Conservation (phyloP, 2,888 invertebrate genomes). For the Andrena bicolor region DNA sequence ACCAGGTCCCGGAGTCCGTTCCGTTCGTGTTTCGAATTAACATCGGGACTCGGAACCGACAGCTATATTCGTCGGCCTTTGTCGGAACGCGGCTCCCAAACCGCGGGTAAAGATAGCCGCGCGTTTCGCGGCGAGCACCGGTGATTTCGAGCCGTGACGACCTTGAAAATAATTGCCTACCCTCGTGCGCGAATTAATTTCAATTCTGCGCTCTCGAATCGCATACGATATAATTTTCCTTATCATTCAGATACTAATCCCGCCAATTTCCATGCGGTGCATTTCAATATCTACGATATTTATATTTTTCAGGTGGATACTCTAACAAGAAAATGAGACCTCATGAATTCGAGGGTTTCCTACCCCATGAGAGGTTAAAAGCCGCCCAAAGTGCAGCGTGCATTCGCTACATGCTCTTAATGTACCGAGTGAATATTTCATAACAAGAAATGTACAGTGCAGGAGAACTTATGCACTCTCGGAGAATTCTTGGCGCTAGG, state of each 20-base stretch:
- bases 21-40: constrained; percentile 71
- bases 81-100: constrained; percentile 61
- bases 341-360: not conserved
- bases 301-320: not conserved
- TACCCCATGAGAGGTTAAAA: not conserved
- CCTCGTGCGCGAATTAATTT: constrained; percentile 34
- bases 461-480: constrained; percentile 1
- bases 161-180: constrained; percentile 64
- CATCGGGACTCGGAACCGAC: constrained; percentile 60
- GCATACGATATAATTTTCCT: not conserved
- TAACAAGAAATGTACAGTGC: not conserved
- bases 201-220: not conserved
- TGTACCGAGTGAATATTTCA: constrained; percentile 7
- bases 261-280: too few species aligned
- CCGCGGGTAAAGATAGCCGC: constrained; percentile 68
- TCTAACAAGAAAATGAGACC: not conserved
- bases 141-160: constrained; percentile 55
- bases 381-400: not conserved
- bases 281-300: not conserved
- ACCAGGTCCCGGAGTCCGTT: constrained; percentile 20
- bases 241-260: not conserved
- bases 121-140: constrained; percentile 60
- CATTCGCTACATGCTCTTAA: not conserved
- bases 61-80: constrained; percentile 72
- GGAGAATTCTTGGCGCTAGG: not conserved